Evolutionary conservation across 2,113 vertebrate genomes (phyloP), one percentile per base, ranked within the genome.

Genomic region (Orcinus orca): DNA sequence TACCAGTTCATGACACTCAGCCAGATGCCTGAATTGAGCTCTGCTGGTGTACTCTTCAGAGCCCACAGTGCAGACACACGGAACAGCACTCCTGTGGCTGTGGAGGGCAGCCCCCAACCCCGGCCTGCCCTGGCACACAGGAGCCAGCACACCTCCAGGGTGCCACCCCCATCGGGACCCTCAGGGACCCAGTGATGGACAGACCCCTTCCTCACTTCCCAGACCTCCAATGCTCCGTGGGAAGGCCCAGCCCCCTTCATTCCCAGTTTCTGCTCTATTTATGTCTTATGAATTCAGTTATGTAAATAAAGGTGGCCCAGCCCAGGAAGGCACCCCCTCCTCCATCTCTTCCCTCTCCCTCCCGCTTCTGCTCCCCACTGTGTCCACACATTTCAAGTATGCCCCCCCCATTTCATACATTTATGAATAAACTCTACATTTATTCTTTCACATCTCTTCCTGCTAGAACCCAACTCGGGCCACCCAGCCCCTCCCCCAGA

Each of bases 221-320:
- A 5, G n/a, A 62, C 53, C 53, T 5, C 63, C 9, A 7, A 41
- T 1, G 94, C 74, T 13, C 15, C 1, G 3, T 88, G 94, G 89
- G 86, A 85, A 95, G 92, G 82, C 92, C 62, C 95, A 20, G 87
- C 63, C 89, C 41, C 23, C 62, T n/a, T 23, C 3, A 1, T 74
- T 97, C 93, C 85, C 93, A 90, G 73, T 81, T 81, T 70, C 65
- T 0, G 0, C 11, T 88, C 74, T 89, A 90, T 96, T 89, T 88
- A 81, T 1, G 15, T 58, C 38, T 91, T 67, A 8, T 9, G 63
- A 80, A 18, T 53, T 80, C 88, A 47, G 44, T 50, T 63, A 71
- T 8, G 53, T 36, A 31, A 26, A 70, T 3, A 65, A 71, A 23
- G 50, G 31, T 23, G 73, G 76, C 82, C 63, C 62, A 53, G 29